Conservation (phyloP, 2,113 vertebrate species). For the Melanostigma gelatinosum region DNA sequence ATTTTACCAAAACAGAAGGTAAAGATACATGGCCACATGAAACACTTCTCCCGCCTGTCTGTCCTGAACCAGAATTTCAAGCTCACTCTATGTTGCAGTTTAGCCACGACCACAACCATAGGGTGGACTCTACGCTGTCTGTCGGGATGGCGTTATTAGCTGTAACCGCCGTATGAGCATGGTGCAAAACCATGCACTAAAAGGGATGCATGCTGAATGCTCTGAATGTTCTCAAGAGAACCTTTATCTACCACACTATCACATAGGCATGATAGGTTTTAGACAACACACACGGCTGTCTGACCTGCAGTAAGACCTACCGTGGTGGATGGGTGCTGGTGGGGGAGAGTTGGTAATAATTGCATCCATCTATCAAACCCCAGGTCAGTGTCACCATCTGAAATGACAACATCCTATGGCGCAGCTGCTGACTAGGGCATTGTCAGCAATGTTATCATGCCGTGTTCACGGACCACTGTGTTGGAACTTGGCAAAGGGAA, state of each 20-base stretch:
- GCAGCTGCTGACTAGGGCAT: slow-evolving; percentile 67
- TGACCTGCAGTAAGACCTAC: slow-evolving; percentile 29
- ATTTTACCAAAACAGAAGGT: background rate
- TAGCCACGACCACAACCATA: background rate
- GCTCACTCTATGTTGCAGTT: background rate
- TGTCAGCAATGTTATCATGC: slow-evolving; percentile 66
- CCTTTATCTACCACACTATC: background rate
- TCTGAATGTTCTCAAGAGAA: background rate
- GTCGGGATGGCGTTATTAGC: too few species aligned
- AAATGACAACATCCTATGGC: slow-evolving; percentile 69
- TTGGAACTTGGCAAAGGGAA: slow-evolving; percentile 49
- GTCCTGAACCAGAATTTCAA: background rate
- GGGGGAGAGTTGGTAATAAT: slow-evolving; percentile 59
- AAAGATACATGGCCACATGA: background rate
- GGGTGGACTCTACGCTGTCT: too few species aligned
- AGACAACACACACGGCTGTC: slow-evolving; percentile 4
- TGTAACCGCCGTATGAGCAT: too few species aligned
- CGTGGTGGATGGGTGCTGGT: slow-evolving; percentile 35
- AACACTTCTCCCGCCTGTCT: background rate
- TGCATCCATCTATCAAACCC: slow-evolving; percentile 74
- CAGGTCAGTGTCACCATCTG: slow-evolving; percentile 68
- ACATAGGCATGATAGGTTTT: background rate
- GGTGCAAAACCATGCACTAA: too few species aligned
- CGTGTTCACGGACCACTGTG: slow-evolving; percentile 38
- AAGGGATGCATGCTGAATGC: background rate